Conservation (phyloP, 2,797 vertebrate genomes). For the Buphagus erythrorhynchus region DNA sequence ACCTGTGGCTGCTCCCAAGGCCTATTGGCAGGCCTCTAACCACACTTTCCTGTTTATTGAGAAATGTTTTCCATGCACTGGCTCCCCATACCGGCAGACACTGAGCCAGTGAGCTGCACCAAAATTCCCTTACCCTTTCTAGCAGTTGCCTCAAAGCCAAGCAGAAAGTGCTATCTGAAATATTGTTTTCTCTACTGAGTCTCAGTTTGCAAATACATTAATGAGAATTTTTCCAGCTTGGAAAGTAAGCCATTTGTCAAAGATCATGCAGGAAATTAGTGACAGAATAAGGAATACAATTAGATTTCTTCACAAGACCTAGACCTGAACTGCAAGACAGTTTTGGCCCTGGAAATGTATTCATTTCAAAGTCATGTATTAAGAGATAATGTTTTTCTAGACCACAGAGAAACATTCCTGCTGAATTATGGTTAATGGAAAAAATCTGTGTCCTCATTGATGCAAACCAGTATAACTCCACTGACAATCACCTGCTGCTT, state of each 20-base stretch:
- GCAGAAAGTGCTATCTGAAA: not conserved
- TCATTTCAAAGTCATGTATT: not conserved
- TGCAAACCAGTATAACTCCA: not conserved
- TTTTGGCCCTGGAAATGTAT: not conserved
- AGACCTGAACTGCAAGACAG: not conserved
- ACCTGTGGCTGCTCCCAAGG: not conserved
- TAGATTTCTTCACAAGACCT: not conserved
- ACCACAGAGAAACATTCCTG: not conserved
- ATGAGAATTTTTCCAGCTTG: not conserved
- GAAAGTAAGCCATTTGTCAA: not conserved
- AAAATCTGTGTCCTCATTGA: not conserved
- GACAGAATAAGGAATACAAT: not conserved
- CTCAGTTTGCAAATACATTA: not conserved
- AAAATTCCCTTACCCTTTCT: not conserved
- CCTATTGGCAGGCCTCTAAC: not conserved
- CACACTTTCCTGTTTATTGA: conserved; percentile 56
- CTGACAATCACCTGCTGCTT: not conserved
- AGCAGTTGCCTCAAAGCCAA: not conserved
- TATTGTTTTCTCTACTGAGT: not conserved
- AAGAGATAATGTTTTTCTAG: not conserved
- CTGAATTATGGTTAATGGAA: not conserved
- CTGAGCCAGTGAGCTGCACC: not conserved
- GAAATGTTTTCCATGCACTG: not conserved
- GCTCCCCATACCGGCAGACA: not conserved
- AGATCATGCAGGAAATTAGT: not conserved